Evolutionary conservation across 2,113 vertebrate genomes (phyloP).

Genomic region (Camelus dromedarius): DNA sequence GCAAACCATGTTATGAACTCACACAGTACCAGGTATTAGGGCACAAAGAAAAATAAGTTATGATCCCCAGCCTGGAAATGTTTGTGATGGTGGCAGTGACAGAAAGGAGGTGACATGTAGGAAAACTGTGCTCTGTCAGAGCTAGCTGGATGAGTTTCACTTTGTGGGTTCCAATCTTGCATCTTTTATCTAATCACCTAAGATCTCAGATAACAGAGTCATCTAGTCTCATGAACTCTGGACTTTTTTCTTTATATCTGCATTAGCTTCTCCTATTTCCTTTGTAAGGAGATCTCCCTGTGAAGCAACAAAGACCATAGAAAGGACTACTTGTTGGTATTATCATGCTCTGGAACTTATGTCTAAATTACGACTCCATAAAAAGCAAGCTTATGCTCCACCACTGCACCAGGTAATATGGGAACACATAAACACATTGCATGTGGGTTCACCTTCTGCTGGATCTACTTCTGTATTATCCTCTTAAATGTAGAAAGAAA

Average conservation of each 20-base stretch:
- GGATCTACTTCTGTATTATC: background rate
- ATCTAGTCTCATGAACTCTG: background rate
- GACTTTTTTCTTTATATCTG: background rate
- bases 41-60: background rate
- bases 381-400: background rate
- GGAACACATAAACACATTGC: background rate
- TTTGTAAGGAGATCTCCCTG: background rate
- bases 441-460: background rate
- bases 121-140: background rate
- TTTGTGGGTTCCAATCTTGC: background rate
- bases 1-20: background rate
- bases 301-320: conserved; percentile 2
- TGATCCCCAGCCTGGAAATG: background rate
- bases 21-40: background rate
- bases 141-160: background rate
- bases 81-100: no score
- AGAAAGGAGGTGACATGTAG: background rate
- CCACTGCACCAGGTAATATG: background rate
- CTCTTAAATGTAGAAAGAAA: background rate
- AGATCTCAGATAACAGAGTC: conserved; percentile 49
- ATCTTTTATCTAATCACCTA: conserved; percentile 51
- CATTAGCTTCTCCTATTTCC: background rate
- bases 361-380: background rate
- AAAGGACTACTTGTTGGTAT: background rate
- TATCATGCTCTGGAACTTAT: background rate